A percentile compares a stretch with the other conserved stretches of the same genome.
These are phyloP conservation scores for Percopsis omiscomaycus DNA, from an alignment of 2,797 vertebrate species.

Conservation along the genomic window DNA sequence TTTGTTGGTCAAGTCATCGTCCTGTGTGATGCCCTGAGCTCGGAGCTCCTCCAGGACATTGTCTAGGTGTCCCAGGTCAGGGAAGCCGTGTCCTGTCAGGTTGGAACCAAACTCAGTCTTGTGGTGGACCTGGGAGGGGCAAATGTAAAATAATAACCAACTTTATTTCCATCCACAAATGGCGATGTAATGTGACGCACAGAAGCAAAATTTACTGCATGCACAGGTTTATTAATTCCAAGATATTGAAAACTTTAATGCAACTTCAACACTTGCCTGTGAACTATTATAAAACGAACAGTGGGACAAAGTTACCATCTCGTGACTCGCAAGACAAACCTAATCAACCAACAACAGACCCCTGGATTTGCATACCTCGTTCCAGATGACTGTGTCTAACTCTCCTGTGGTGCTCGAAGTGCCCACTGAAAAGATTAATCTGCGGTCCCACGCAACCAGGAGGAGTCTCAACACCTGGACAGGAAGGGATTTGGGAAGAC, in stretches of 20 bases:
- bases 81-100: slow-evolving; percentile 91
- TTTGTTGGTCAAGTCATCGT: slow-evolving; percentile 65
- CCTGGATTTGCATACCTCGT: slow-evolving; percentile 77
- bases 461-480: slow-evolving; percentile 86
- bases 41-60: slow-evolving; percentile 90
- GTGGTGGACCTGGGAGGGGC: slow-evolving; percentile 76
- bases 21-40: slow-evolving; percentile 90
- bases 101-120: slow-evolving; percentile 96
- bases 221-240: not conserved
- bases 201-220: not conserved
- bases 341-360: not conserved
- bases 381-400: slow-evolving; percentile 94
- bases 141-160: too few species aligned
- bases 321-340: not conserved
- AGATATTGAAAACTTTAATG: too few species aligned
- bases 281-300: not conserved
- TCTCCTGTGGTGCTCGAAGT: slow-evolving; percentile 93
- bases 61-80: slow-evolving; percentile 89
- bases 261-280: too few species aligned
- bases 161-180: not conserved
- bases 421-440: slow-evolving; percentile 90
- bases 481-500: not conserved
- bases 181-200: not conserved
- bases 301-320: not conserved
- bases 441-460: slow-evolving; percentile 91